Conservation (phyloP, 2,888 invertebrate species). For the Zeuzera pyrina region DNA sequence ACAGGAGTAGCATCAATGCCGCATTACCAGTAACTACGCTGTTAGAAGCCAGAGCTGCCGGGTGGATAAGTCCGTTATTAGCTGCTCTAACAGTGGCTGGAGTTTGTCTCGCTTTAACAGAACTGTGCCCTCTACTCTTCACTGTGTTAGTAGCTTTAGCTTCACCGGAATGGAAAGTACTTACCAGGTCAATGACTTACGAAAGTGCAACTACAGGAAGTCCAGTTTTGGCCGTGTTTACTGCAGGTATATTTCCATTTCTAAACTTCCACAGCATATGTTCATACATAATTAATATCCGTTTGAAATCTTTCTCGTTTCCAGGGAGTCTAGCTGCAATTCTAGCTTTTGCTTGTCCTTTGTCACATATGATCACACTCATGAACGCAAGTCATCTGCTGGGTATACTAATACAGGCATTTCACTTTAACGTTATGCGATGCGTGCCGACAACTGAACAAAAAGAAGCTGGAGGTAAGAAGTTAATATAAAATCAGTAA, state of each 20-base stretch:
- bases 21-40: slow-evolving; percentile 74
- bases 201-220: slow-evolving; percentile 75
- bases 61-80: slow-evolving; percentile 74
- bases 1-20: slow-evolving; percentile 70
- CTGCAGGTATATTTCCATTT: slow-evolving; percentile 58
- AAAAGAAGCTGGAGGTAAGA: slow-evolving; percentile 63
- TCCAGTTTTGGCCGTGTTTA: slow-evolving; percentile 76
- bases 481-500: too few species aligned
- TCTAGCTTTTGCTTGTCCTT: slow-evolving; percentile 75
- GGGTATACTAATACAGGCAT: slow-evolving; percentile 60
- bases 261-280: slow-evolving; percentile 12
- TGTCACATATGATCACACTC: slow-evolving; percentile 74
- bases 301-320: slow-evolving; percentile 18
- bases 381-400: slow-evolving; percentile 73
- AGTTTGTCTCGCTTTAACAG: slow-evolving; percentile 74
- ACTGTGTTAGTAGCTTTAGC: slow-evolving; percentile 69
- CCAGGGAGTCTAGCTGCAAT: slow-evolving; percentile 75
- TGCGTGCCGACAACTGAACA: slow-evolving; percentile 71
- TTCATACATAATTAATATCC: not conserved
- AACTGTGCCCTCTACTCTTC: slow-evolving; percentile 73
- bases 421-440: slow-evolving; percentile 63
- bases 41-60: slow-evolving; percentile 72
- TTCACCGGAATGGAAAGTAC: slow-evolving; percentile 75
- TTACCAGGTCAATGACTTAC: slow-evolving; percentile 74
- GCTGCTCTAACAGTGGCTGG: slow-evolving; percentile 74